Base-by-base conservation (phyloP, 2,113 vertebrate genomes). In the Oryzias melastigma region DNA sequence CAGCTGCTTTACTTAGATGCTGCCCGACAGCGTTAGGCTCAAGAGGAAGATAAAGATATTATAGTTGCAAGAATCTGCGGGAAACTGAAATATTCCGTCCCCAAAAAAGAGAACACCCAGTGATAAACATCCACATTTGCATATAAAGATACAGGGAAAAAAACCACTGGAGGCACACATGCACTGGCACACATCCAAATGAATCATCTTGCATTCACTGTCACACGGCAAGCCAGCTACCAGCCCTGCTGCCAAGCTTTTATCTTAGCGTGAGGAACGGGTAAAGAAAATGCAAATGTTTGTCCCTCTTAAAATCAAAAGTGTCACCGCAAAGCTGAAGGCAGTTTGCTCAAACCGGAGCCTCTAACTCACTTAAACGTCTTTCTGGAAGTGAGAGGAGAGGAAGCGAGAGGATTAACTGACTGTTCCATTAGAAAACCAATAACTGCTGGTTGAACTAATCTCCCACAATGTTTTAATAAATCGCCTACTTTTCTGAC, bases 401-500 rank as follows among this genome's bases (percentile, higher is more conserved):
- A 75, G 80, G 57, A 79, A 67, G 80, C 40, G 47, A 68, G 72
- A 71, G 83, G 85, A 90, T 89, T 89, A 91, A 87, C 77, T 87
- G 81, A 83, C 76, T 84, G 78, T 88, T 90, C 84, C 81, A 87
- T 87, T 87, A 88, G 70, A 81, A 86, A 88, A 88, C 88, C 86
- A 88, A 86, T 90, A 89, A 87, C 78, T 57, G 71, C 60, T 57
- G 73, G 71, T 79, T 84, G 65, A 83, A 80, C 86, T 90, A 88
- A 90, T 90, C 87, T 88, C 82, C 85, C 73, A 58, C 81, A 85
- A 87, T 87, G 87, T 82, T 85, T 89, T 85, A 86, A 89, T 89
- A 88, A 87, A 88, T 89, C 62, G 73, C 67, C 55, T 54, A 58
- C 78, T 82, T 86, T 85, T 83, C 67, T 78, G 85, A 85, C 84